Conservation (phyloP, 2,888 invertebrate genomes). For the Ephialtes manifestator region DNA sequence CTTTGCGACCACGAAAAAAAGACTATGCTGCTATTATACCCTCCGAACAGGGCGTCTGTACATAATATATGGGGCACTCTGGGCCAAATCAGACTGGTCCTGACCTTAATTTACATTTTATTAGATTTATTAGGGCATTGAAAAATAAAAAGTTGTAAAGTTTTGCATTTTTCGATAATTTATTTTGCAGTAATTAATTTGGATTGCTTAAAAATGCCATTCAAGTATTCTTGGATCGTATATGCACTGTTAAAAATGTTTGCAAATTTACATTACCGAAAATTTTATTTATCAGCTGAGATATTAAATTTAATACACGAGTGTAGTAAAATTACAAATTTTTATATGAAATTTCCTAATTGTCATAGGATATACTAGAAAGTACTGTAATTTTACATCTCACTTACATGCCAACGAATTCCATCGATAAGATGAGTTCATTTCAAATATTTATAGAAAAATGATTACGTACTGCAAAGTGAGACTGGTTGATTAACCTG, state of each 20-base stretch:
- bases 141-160: not conserved
- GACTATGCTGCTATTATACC: not conserved
- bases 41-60: not conserved
- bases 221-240: too few relatives aligned
- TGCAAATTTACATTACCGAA: too few relatives aligned
- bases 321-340: too few relatives aligned
- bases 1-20: slow-evolving; percentile 20
- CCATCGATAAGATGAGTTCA: not conserved
- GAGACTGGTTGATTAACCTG: too few relatives aligned
- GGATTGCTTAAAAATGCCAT: not conserved
- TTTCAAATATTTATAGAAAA: too few relatives aligned
- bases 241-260: too few relatives aligned
- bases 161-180: not conserved
- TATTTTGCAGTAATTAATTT: not conserved
- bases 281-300: too few relatives aligned
- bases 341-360: too few relatives aligned
- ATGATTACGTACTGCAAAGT: too few relatives aligned
- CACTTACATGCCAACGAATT: not conserved
- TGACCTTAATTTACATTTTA: not conserved
- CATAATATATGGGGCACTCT: slow-evolving; percentile 1
- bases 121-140: not conserved
- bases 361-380: too few relatives aligned
- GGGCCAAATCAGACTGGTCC: not conserved
- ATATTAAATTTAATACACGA: too few relatives aligned
- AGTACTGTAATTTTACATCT: too few relatives aligned